These are phyloP conservation scores for Chionis minor DNA, from an alignment of 2,113 vertebrate species.

Conservation along the genomic window DNA sequence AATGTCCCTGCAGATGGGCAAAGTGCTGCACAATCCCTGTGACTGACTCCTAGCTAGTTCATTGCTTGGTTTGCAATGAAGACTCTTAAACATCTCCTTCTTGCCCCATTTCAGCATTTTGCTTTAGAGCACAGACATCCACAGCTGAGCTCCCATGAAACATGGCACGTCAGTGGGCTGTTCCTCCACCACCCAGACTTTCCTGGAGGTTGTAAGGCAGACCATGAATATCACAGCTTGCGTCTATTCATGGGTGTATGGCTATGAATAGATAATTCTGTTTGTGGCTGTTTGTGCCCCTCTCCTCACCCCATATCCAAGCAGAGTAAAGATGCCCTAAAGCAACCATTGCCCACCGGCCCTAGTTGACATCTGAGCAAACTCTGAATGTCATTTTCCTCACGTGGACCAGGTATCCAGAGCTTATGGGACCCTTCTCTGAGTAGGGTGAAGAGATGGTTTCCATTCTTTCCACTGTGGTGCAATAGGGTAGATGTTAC, in stretches of 20 bases:
- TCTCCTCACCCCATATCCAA: neutral
- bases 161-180: neutral
- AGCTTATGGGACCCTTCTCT: neutral
- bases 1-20: neutral
- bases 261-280: neutral
- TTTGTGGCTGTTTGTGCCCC: neutral
- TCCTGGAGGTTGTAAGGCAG: neutral
- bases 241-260: neutral
- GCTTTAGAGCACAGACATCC: neutral
- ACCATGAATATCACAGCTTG: neutral
- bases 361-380: neutral
- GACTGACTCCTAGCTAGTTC: neutral
- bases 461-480: neutral
- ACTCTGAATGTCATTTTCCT: neutral
- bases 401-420: neutral
- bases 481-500: neutral
- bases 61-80: neutral
- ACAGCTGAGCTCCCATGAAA: neutral
- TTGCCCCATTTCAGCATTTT: neutral
- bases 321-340: neutral
- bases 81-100: neutral
- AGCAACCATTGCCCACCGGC: neutral
- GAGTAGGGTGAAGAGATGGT: neutral
- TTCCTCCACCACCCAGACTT: neutral
- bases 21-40: neutral